A percentile compares a stretch with the other conserved stretches of the same genome.
These are phyloP conservation scores for Pachydiplax longipennis DNA, from an alignment of 2,888 invertebrate genomes.

Conservation along the genomic window DNA sequence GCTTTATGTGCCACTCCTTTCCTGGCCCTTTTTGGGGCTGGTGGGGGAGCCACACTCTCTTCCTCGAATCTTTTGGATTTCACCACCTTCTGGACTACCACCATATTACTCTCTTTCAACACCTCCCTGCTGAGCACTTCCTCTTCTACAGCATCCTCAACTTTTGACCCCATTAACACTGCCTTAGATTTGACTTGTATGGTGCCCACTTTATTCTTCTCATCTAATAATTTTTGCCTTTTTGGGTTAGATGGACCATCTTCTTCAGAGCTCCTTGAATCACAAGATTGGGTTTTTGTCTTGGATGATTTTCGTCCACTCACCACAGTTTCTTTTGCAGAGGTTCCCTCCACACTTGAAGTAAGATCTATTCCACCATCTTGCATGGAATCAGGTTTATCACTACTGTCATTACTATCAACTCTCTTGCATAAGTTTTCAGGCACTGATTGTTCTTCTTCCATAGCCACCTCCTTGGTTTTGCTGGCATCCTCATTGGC, in stretches of 20 bases:
- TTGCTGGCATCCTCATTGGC: conserved; percentile 47
- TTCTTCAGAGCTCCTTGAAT: not conserved
- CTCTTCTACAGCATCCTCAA: conserved; percentile 16
- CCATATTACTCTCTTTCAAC: conserved; percentile 14
- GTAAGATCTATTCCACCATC: not conserved
- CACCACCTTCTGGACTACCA: conserved; percentile 3
- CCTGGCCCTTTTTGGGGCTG: conserved; percentile 47
- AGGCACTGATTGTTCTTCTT: conserved; percentile 22
- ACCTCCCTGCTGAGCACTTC: not conserved
- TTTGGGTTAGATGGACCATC: not conserved
- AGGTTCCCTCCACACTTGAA: not conserved
- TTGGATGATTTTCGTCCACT: not conserved
- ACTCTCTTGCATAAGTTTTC: not conserved
- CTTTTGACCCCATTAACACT: not conserved
- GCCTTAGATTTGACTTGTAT: not conserved
- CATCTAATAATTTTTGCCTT: not conserved
- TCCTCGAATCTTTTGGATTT: conserved; percentile 7
- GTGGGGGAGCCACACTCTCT: not conserved
- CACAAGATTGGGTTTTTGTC: not conserved
- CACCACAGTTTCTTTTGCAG: not conserved
- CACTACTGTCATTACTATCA: not conserved
- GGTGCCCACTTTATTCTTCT: not conserved
- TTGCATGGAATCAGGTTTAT: not conserved
- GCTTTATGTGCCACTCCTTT: conserved; percentile 48
- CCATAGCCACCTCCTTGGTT: conserved; percentile 48